Evolutionary conservation across 2,797 vertebrate species (phyloP), one percentile per base, ranked within the genome.

Genomic region (Tenualosa ilisha): DNA sequence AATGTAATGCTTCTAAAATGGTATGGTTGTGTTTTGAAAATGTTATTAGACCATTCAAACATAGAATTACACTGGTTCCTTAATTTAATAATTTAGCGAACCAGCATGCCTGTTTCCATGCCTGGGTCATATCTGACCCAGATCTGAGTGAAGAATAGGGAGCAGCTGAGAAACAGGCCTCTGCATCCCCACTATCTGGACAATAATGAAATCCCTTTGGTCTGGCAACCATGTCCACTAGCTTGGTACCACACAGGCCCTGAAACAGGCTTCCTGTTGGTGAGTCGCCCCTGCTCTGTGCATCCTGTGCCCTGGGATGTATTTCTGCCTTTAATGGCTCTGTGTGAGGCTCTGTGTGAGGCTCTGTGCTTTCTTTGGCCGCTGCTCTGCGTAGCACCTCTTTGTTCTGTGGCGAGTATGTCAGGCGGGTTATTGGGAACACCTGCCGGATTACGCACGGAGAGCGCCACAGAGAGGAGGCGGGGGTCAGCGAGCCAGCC

Each of bases 391-490:
- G 85, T 86, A 88, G 85, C 85, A 86, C 87, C 26, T 84, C 86
- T 85, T 87, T 84, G 9, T 92, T 53, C 26, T 79, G 84, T 40
- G 91, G 91, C 88, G 51, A 63, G 91, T 93, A 95, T 91, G 93
- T 94, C 93, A 94, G 88, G 26, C 83, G 85, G 65, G 90, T 93
- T 85, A 89, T 31, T 87, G 87, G 91, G 89, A 92, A 91, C 94
- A 95, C 94, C 95, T 95, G 94, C 89, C 83, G 84, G 88, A 91
- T 87, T 93, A 93, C 93, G 93, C 92, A 93, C 91, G 40, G 15
- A 89, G 88, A 85, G 85, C 6, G 88, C 37, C 83, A 26, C 83
- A 1, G 81, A 87, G 86, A 85, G n/a, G 90, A 83, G 92, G 88
- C 93, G 89, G 84, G 31, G 87, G 93, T 92, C 93, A 68, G n/a